These are phyloP conservation scores for Eremobia ochroleuca DNA, from an alignment of 2,888 invertebrate genomes.

Conservation along the genomic window DNA sequence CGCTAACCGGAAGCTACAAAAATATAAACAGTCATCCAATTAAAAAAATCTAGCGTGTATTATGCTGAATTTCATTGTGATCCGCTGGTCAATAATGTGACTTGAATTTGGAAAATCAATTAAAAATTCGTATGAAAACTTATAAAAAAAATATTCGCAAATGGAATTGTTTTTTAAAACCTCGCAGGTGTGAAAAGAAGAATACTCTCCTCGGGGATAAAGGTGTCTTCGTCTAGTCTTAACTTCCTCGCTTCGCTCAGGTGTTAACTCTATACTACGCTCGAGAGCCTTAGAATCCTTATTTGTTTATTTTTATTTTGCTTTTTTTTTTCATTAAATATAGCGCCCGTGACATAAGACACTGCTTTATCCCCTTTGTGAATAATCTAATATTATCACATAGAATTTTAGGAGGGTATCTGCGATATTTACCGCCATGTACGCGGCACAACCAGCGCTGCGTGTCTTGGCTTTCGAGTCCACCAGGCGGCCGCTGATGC, in stretches of 20 bases:
- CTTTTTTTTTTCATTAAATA: not conserved
- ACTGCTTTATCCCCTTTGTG: not conserved
- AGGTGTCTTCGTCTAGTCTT: not conserved
- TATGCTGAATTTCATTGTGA: not conserved
- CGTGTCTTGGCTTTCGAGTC: slow-evolving; percentile 99
- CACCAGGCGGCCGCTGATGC: slow-evolving; percentile 99
- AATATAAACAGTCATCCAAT: not conserved
- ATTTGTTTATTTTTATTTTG: too few species aligned
- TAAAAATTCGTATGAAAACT: not conserved
- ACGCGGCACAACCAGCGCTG: slow-evolving; percentile 99
- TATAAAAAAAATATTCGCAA: not conserved
- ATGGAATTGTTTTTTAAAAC: not conserved
- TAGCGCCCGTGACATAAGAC: not conserved
- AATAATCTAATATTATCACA: not conserved
- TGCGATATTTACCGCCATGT: slow-evolving; percentile 96
- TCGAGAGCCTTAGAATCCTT: not conserved
- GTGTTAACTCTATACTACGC: too few species aligned
- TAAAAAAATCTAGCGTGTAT: not conserved
- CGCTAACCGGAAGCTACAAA: not conserved
- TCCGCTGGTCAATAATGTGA: not conserved
- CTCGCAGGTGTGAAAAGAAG: not conserved
- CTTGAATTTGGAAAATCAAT: not conserved
- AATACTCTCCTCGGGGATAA: not conserved
- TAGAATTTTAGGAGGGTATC: not conserved
- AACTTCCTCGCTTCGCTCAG: not conserved